These are phyloP conservation scores for Lochmaea capreae DNA, from an alignment of 2,888 invertebrate species.

Conservation along the genomic window DNA sequence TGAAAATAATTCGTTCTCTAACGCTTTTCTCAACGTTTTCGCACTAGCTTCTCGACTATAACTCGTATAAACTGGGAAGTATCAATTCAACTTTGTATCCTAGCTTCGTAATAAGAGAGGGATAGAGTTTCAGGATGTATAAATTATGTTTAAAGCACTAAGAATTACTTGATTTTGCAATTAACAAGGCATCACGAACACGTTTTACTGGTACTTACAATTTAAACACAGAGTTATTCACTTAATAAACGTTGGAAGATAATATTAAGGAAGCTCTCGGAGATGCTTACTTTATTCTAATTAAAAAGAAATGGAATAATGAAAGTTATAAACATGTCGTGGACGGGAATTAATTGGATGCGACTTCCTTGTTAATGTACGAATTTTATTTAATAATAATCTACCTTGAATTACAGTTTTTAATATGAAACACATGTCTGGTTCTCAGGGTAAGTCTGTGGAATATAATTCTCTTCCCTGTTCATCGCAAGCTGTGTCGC, in stretches of 20 bases:
- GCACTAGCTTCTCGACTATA: not conserved
- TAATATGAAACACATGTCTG: not conserved
- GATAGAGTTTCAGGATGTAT: conserved; percentile 51
- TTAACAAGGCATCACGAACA: conserved; percentile 34
- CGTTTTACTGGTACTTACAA: conserved; percentile 31
- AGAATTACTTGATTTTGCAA: conserved; percentile 45
- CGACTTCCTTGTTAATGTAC: not conserved
- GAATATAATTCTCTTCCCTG: no score
- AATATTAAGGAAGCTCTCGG: not conserved
- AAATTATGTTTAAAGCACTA: conserved; percentile 52
- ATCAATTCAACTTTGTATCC: conserved; percentile 55
- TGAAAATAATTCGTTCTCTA: no score
- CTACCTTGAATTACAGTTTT: not conserved
- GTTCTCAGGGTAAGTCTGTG: not conserved
- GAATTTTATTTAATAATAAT: not conserved
- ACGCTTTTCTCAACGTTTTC: no score
- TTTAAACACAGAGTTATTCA: conserved; percentile 21
- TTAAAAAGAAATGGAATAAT: conserved; percentile 7
- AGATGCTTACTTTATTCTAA: not conserved
- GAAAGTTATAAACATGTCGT: conserved; percentile 5
- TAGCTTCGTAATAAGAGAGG: conserved; percentile 36
- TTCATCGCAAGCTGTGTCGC: no score
- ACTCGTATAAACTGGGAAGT: conserved; percentile 17
- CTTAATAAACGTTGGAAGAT: conserved; percentile 24
- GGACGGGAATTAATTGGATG: not conserved